Base-by-base conservation (phyloP, 2,797 vertebrate species). In the Mus minutoides region DNA sequence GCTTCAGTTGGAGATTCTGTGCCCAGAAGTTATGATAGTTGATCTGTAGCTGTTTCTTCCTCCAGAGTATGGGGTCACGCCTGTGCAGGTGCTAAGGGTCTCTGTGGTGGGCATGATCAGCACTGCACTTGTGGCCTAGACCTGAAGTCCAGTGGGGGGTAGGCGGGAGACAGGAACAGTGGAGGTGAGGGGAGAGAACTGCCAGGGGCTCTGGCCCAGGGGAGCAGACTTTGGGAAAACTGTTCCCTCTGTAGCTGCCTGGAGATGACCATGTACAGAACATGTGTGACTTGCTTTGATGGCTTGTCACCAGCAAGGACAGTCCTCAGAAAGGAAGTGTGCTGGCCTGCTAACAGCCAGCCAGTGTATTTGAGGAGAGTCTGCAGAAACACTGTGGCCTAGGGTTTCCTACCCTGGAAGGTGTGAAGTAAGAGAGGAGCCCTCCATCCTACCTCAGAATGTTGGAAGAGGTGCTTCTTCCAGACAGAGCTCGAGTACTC, bases 401-500 rank as follows among this genome's bases (percentile, higher is more conserved):
- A 12, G 56, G 31, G 21, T 24, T 19, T 43, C 4, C 43, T n/a
- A 52, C 2, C 29, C 4, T 24, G 17, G 90, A 1, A 37, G 67
- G 43, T n/a, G 22, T 67, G 43, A 49, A 67, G 43, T 67, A n/a
- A n/a, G 31, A 85, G 43, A 85, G 52, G 46, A 52, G 19, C 31
- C 58, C 40, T 64, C 34, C 6, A 0, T 37, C 31, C 49, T 46
- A 3, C 40, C 77, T 6, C 49, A 3, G 17, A 12, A 24, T 6
- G 1, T 1, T 5, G 16, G 17, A 17, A 88, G 40, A 71, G 64
- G 3, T 49, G 40, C 58, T 76, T 62, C 4, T 37, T 79, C 31
- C 9, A 21, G 60, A n/a, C 19, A 0, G 19, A 34, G 75, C 7
- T 54, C 6, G 9, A 21, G 22, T 4, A 5, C 24, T 21, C 0